A percentile compares a stretch with the other conserved stretches of the same genome.
Evolutionary conservation across 2,797 vertebrate genomes (phyloP).

Genomic region (Pteronotus mesoamericanus): DNA sequence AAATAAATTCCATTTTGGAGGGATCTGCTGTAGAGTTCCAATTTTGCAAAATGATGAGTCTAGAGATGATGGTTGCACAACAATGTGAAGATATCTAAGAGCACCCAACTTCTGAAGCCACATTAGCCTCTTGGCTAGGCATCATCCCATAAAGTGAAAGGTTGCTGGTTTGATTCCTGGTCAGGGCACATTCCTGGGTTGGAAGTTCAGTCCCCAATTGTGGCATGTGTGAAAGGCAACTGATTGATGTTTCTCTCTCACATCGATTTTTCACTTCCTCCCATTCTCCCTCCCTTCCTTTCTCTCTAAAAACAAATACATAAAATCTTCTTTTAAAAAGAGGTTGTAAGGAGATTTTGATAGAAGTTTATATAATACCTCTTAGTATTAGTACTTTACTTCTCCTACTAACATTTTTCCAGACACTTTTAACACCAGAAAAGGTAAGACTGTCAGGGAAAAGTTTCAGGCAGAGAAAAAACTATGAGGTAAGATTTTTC

Average conservation of each 20-base stretch:
- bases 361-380: neutral
- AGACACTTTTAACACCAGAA: neutral
- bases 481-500: neutral
- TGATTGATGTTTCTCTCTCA: neutral
- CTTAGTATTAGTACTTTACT: neutral
- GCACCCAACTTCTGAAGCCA: no score
- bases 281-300: neutral
- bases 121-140: neutral
- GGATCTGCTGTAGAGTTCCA: neutral
- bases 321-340: neutral
- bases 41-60: neutral
- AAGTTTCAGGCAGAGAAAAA: neutral
- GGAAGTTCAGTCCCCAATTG: neutral
- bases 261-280: neutral
- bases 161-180: neutral
- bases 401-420: neutral
- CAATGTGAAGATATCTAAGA: neutral
- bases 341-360: neutral
- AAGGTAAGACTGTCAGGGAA: neutral
- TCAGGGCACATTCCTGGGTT: neutral
- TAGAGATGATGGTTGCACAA: neutral
- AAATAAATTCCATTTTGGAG: neutral
- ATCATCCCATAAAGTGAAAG: neutral
- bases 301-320: neutral
- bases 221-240: neutral